Percentiles rank a stretch among this genome's conserved stretches.
Evolutionary conservation across 2,888 invertebrate species (phyloP).

Genomic region (Cryptops parisi): DNA sequence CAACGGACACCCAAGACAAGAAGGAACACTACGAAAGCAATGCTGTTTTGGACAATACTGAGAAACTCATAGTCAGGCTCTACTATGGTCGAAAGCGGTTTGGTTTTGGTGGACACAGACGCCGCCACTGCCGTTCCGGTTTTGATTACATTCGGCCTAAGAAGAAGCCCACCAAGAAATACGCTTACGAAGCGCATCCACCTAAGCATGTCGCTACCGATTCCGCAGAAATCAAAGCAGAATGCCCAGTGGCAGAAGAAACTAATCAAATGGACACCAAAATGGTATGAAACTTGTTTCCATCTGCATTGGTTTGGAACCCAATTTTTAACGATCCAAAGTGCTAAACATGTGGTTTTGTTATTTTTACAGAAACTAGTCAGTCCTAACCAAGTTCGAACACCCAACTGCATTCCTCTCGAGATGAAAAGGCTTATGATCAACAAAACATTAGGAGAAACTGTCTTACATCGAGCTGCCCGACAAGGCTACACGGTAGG

Average conservation of each 20-base stretch:
- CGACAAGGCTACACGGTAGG: conserved; percentile 71
- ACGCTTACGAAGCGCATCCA: conserved; percentile 16
- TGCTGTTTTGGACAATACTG: conserved; percentile 19
- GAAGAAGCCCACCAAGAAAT: conserved; percentile 35
- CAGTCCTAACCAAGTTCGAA: not conserved
- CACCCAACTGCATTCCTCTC: conserved; percentile 36
- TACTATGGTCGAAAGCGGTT: conserved; percentile 10
- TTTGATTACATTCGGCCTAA: conserved; percentile 83
- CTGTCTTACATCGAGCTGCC: conserved; percentile 79
- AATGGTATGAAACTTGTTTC: too few relatives aligned
- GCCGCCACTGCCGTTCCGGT: conserved; percentile 57
- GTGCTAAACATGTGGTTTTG: too few relatives aligned
- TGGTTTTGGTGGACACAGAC: conserved; percentile 19
- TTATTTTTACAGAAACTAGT: conserved; percentile 5
- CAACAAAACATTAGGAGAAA: conserved; percentile 88
- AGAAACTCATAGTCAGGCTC: conserved; percentile 19
- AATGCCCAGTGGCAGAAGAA: not conserved
- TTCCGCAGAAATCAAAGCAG: conserved; percentile 2
- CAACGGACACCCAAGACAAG: not conserved
- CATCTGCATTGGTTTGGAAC: too few relatives aligned
- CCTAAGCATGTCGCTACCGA: not conserved
- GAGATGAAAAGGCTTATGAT: conserved; percentile 83
- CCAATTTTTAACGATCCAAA: too few relatives aligned
- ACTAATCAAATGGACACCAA: not conserved
- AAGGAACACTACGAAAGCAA: not conserved